A percentile compares a stretch with the other conserved stretches of the same genome.
phyloP scores from a whole-genome alignment of 1,140 invertebrate genomes.

The Dendrolimus punctatus region DNA sequence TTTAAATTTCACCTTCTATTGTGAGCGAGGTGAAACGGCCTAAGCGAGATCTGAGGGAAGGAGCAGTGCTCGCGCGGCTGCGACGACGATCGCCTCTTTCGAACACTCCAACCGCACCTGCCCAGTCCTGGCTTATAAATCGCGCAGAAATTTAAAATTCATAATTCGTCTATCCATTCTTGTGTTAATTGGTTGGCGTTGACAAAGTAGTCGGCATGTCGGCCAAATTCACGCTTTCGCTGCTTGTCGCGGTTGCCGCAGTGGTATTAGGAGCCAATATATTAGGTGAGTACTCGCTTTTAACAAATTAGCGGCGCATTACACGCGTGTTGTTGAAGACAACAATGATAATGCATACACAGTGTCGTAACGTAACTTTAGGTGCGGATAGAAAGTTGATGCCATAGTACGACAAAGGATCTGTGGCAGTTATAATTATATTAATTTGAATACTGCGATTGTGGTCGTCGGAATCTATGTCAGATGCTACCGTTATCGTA shows the following conservation, averaged over 20 bases:
- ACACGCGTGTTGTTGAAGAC: no score
- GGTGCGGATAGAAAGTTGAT: no score
- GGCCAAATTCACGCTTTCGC: conserved; percentile 46
- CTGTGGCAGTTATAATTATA: no score
- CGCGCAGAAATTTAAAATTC: conserved; percentile 20
- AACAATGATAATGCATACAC: no score
- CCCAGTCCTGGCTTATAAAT: conserved; percentile 19
- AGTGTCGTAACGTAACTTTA: no score
- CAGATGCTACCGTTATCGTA: no score
- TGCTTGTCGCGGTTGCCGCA: conserved; percentile 31
- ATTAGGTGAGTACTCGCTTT: conserved; percentile 47
- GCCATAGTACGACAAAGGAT: no score
- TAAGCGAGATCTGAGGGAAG: conserved; percentile 49
- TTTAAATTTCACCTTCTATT: conserved; percentile 71
- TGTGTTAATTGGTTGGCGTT: conserved; percentile 9
- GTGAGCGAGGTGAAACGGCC: conserved; percentile 58
- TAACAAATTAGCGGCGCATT: no score
- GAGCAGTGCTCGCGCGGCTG: conserved; percentile 48
- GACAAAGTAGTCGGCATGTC: conserved; percentile 31
- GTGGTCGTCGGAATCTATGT: no score
- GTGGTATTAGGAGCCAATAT: conserved; percentile 37
- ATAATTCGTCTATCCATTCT: conserved; percentile 9
- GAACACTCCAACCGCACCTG: conserved; percentile 14
- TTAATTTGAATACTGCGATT: no score
- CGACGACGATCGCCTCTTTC: conserved; percentile 46